Evolutionary conservation across 1,140 invertebrate species (phyloP).

Genomic region (Hyles euphorbiae): DNA sequence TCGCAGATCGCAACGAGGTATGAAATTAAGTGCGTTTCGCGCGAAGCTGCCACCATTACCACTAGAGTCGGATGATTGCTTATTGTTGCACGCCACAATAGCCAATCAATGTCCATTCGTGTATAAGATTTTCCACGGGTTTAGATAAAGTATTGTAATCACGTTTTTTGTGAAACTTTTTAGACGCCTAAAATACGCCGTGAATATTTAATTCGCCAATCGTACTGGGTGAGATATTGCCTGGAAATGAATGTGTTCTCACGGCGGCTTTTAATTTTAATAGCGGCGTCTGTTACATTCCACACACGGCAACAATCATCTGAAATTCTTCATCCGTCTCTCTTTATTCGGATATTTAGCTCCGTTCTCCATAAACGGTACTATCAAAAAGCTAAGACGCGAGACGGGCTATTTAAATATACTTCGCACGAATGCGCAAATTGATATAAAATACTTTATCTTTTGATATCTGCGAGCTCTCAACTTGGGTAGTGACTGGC

Average conservation of each 20-base stretch:
- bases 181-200: background rate
- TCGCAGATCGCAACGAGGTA: conserved; percentile 16
- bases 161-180: conserved; percentile 2
- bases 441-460: conserved; percentile 68
- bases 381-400: conserved; percentile 64
- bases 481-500: conserved; percentile 1
- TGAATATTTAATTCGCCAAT: conserved; percentile 3
- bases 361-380: conserved; percentile 52
- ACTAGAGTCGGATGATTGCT: conserved; percentile 50
- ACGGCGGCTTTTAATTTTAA: conserved; percentile 7
- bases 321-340: conserved; percentile 45
- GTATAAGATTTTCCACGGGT: conserved; percentile 12
- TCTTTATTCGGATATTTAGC: conserved; percentile 47
- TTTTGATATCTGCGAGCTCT: conserved; percentile 38
- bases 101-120: conserved; percentile 50
- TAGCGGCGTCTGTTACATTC: conserved; percentile 28
- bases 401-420: conserved; percentile 60
- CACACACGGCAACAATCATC: conserved; percentile 34
- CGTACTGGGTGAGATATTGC: background rate
- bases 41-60: conserved; percentile 31
- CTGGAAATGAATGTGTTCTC: background rate
- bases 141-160: conserved; percentile 3
- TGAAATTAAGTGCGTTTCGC: conserved; percentile 32
- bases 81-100: conserved; percentile 59
- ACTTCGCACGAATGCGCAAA: conserved; percentile 67